These are phyloP conservation scores for Anhinga anhinga DNA, from an alignment of 2,113 vertebrate species.

Conservation along the genomic window DNA sequence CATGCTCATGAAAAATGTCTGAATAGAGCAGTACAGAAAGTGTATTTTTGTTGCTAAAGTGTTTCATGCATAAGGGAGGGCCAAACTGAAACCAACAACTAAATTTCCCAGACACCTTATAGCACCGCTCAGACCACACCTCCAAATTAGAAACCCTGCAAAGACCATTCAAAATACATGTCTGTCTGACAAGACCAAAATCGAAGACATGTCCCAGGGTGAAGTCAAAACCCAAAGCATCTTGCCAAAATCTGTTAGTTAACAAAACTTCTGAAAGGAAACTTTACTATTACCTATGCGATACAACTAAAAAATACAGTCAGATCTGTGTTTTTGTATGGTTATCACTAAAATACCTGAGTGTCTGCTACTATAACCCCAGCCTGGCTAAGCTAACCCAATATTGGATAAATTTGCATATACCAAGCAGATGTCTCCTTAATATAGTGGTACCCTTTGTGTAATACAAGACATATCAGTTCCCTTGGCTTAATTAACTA, in stretches of 20 bases:
- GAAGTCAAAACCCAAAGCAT: background rate
- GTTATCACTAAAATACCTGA: background rate
- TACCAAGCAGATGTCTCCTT: background rate
- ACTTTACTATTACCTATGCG: background rate
- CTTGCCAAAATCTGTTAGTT: background rate
- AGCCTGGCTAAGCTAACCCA: background rate
- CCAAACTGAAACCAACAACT: background rate
- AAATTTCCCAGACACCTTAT: background rate
- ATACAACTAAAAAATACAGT: background rate
- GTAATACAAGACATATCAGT: background rate
- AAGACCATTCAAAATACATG: background rate
- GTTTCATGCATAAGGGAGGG: background rate
- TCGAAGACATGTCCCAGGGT: background rate
- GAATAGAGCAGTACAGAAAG: background rate
- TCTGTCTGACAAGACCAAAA: background rate
- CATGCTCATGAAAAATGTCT: background rate
- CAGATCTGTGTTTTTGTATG: background rate
- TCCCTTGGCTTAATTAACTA: background rate
- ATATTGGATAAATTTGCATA: background rate
- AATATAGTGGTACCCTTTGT: background rate
- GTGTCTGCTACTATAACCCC: background rate
- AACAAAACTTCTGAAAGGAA: background rate
- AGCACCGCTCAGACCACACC: background rate
- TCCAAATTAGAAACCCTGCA: background rate
- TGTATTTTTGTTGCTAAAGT: background rate